A percentile compares a stretch with the other conserved stretches of the same genome.
phyloP scores from a whole-genome alignment of 2,113 vertebrate species.

The zebrafish (Danio rerio) region DNA sequence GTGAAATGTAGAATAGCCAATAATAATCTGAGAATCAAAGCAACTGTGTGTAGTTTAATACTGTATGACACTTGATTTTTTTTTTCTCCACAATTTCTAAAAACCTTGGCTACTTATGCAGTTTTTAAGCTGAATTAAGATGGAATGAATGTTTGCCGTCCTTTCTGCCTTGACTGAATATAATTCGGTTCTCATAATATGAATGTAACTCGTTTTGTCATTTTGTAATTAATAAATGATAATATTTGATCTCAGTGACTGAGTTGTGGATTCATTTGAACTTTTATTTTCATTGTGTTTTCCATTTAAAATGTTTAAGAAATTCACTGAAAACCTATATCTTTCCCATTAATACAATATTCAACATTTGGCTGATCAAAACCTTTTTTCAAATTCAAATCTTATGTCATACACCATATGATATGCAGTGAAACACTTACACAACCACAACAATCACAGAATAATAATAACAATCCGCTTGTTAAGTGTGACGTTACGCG shows the following conservation, averaged over 20 bases:
- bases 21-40: neutral
- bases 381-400: too few relatives aligned
- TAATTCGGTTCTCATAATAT: neutral
- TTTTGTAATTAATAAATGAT: slow-evolving; percentile 32
- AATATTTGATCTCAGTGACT: neutral
- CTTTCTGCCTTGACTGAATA: slow-evolving; percentile 27
- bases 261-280: neutral
- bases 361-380: neutral
- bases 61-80: neutral
- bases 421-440: too few relatives aligned
- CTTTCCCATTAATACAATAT: neutral
- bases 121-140: neutral
- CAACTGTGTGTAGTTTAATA: neutral
- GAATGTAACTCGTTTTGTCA: neutral
- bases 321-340: neutral
- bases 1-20: neutral
- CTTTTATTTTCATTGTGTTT: neutral
- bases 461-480: too few relatives aligned
- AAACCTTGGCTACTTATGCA: neutral
- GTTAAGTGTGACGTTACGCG: too few relatives aligned
- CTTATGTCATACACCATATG: too few relatives aligned
- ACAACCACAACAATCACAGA: too few relatives aligned
- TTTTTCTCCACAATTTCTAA: neutral
- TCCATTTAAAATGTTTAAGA: neutral
- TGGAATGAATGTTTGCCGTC: neutral